Conservation (phyloP, 1,140 invertebrate species). For the Sycophaga agraensis region DNA sequence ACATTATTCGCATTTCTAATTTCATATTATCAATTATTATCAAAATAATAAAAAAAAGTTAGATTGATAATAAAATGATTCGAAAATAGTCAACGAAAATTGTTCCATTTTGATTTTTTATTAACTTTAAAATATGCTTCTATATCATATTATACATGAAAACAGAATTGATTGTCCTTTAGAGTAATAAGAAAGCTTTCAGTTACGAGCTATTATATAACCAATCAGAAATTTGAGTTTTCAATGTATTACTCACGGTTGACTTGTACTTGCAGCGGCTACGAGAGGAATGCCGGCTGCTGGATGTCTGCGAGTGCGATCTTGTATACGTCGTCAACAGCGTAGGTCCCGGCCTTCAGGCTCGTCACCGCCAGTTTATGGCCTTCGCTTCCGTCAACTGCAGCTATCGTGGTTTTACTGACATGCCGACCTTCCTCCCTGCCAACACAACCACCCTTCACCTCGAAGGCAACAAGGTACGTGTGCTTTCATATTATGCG, state of each 20-base stretch:
- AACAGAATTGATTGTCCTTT: no score
- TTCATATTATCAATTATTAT: neutral
- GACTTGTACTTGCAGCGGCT: constrained; percentile 7
- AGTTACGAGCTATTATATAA: no score
- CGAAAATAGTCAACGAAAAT: no score
- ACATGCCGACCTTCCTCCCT: constrained; percentile 60
- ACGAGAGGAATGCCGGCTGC: constrained; percentile 14
- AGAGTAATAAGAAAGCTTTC: no score
- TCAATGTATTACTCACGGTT: no score
- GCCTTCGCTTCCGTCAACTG: constrained; percentile 62
- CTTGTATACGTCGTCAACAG: constrained; percentile 52
- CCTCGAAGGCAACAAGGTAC: constrained; percentile 62
- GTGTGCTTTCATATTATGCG: no score
- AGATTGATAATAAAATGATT: no score
- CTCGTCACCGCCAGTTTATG: constrained; percentile 50
- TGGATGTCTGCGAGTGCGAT: constrained; percentile 45
- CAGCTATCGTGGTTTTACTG: constrained; percentile 53
- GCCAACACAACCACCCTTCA: constrained; percentile 61
- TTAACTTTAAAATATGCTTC: no score
- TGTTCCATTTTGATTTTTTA: no score
- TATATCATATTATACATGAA: no score
- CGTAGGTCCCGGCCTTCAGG: constrained; percentile 31
- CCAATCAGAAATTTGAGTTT: no score
- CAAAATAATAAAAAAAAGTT: neutral
- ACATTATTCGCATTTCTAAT: no score